These are phyloP conservation scores for Xenopus laevis DNA, from an alignment of 2,113 vertebrate genomes.

Conservation along the genomic window DNA sequence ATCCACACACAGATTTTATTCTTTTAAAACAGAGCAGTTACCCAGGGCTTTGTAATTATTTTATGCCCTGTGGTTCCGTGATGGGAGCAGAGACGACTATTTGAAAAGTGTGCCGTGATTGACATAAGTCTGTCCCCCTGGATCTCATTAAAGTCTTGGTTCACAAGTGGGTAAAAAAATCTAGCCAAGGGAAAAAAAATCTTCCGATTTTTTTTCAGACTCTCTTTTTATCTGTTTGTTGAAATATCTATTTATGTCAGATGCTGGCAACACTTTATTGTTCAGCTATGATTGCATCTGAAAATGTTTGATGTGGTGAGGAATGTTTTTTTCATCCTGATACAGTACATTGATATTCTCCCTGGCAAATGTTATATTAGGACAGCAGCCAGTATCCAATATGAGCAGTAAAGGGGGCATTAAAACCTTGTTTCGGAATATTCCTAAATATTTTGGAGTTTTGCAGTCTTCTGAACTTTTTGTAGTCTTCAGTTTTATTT, in stretches of 20 bases:
- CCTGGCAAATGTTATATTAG: not conserved
- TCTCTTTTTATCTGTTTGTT: constrained; percentile 58
- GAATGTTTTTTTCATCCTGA: not conserved
- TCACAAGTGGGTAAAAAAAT: constrained; percentile 60
- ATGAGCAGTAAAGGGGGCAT: not conserved
- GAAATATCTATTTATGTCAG: constrained; percentile 56
- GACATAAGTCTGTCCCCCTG: constrained; percentile 74
- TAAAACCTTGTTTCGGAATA: too few species aligned
- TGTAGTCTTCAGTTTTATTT: too few species aligned
- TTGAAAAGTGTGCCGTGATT: constrained; percentile 73
- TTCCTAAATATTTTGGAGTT: too few species aligned
- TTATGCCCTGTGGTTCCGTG: constrained; percentile 81
- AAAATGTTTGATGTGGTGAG: not conserved
- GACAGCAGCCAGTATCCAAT: not conserved
- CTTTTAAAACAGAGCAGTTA: constrained; percentile 79
- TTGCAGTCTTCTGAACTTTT: too few species aligned
- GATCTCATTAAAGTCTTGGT: constrained; percentile 75
- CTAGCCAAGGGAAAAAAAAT: constrained; percentile 43
- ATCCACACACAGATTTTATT: constrained; percentile 70
- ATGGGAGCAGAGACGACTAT: constrained; percentile 68
- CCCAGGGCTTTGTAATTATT: constrained; percentile 82
- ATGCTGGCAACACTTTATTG: constrained; percentile 48
- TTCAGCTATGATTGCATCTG: not conserved
- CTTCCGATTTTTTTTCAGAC: constrained; percentile 39
- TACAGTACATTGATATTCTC: not conserved